Percentiles rank a stretch among this genome's conserved stretches.
Evolutionary conservation across 1,140 invertebrate genomes (phyloP).

Genomic region (Globodera ellingtonae): DNA sequence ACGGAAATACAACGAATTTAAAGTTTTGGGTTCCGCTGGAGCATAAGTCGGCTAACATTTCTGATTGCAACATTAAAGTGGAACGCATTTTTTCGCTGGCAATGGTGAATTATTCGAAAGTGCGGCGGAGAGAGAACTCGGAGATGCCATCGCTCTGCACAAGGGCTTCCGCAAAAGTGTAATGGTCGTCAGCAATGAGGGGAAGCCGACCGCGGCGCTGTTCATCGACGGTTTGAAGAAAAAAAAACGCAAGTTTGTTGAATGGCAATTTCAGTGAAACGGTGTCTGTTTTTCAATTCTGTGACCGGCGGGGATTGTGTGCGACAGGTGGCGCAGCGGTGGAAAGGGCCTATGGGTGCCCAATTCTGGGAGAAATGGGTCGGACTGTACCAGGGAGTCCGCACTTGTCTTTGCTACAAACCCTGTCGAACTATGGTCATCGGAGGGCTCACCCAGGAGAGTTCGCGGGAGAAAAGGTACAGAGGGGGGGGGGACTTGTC

Average conservation of each 20-base stretch:
- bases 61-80: constrained; percentile 14
- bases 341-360: not conserved
- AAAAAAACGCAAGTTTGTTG: not conserved
- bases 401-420: constrained; percentile 13
- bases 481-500: not conserved
- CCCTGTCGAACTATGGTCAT: constrained; percentile 26
- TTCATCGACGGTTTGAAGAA: constrained; percentile 25
- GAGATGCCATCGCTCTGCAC: constrained; percentile 14
- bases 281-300: constrained; percentile 24
- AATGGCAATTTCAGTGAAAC: constrained; percentile 23
- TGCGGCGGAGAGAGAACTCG: constrained; percentile 6
- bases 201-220: constrained; percentile 23
- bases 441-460: constrained; percentile 23
- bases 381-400: constrained; percentile 29
- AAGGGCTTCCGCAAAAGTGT: constrained; percentile 30
- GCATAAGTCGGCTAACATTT: not conserved
- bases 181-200: constrained; percentile 29
- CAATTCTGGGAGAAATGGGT: constrained; percentile 17
- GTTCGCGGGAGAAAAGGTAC: constrained; percentile 4
- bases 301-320: not conserved
- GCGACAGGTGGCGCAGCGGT: constrained; percentile 16
- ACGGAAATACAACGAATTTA: no score
- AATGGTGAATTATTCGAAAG: constrained; percentile 33
- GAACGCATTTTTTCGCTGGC: constrained; percentile 25
- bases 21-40: no score